Evolutionary conservation across 37 sponge, comb jelly and placozoan species (phyloP), one percentile per base, ranked within the genome.

Genomic region (Crambe crambe): DNA sequence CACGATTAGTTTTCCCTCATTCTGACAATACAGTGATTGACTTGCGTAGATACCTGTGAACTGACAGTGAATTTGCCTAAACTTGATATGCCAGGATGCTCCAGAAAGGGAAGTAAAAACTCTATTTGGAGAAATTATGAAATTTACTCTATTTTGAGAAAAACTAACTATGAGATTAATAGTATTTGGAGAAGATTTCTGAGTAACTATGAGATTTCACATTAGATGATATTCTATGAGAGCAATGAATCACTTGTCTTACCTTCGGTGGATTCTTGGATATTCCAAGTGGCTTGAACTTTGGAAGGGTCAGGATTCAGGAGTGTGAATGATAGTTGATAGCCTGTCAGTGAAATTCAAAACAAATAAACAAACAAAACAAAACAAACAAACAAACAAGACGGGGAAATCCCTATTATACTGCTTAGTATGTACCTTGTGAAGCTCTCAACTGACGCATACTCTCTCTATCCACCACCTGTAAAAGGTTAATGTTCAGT

Each of bases 261-360:
- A 90, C 92, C 59, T 42, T 74, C 22, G 27, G 84, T 80, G 56
- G 89, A 76, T 22, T 81, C 70, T 64, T 87, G 80, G 56, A 94
- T 90, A 57, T 94, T 83, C 95, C 95, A 94, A 12, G 41, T 31
- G 21, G 65, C 67, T 4, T 31, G 22, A n/a, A 82, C 40, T 32
- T 38, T 20, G 2, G 75, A 35, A 20, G 95, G 92, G 63, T 94
- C 89, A 75, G 95, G 80, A 40, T 70, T 75, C 25, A 94, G n/a
- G 2, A 94, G 77, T 0, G 91, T 90, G 63, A 94, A 79, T 23
- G 92, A 83, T 3, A 94, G 29, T 22, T 91, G 87, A 43, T 90
- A 90, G 21, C 91, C 94, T 93, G 64, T 2, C 21, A 61, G 44
- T 77, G 6, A 39, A 17, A 35, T 40, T 2, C 32, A 38, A 62